Conservation (phyloP, 2,888 invertebrate species). For the Polylopha cassiicola region DNA sequence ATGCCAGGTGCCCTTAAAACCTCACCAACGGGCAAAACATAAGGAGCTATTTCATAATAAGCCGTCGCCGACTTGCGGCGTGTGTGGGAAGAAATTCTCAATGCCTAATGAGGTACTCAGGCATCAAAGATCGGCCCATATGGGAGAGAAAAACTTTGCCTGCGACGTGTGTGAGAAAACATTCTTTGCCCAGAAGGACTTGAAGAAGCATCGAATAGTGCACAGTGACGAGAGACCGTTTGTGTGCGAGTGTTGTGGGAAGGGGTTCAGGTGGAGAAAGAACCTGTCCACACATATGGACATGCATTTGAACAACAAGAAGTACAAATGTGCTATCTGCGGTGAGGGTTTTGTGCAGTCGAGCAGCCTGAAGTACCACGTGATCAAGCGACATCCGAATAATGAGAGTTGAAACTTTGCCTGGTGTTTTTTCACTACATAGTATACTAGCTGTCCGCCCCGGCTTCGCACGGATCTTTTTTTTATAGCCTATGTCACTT, state of each 20-base stretch:
- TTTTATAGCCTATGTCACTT: too few species aligned
- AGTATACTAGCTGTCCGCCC: too few species aligned
- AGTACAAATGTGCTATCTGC: slow-evolving; percentile 10
- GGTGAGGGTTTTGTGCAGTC: slow-evolving; percentile 6
- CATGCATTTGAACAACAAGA: slow-evolving; percentile 18
- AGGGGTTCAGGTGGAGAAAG: slow-evolving; percentile 24
- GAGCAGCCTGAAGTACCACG: slow-evolving; percentile 5
- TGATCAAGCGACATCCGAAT: slow-evolving; percentile 14
- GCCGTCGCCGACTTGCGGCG: slow-evolving; percentile 28
- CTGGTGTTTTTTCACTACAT: background rate
- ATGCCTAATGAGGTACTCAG: background rate
- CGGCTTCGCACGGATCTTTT: too few species aligned
- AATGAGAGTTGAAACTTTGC: background rate
- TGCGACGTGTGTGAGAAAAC: slow-evolving; percentile 11
- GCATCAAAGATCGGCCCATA: slow-evolving; percentile 3
- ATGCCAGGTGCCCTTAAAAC: slow-evolving; percentile 1
- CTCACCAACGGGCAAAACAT: background rate
- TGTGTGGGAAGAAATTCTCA: slow-evolving; percentile 32
- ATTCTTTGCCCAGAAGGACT: background rate
- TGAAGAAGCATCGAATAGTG: slow-evolving; percentile 5
- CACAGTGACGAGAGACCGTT: slow-evolving; percentile 29
- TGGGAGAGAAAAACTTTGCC: slow-evolving; percentile 2
- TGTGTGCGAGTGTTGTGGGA: slow-evolving; percentile 31
- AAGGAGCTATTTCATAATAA: slow-evolving; percentile 26
- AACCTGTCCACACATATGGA: slow-evolving; percentile 16